phyloP scores from a whole-genome alignment of 2,797 vertebrate species.

The Ctenosaura bakeri region DNA sequence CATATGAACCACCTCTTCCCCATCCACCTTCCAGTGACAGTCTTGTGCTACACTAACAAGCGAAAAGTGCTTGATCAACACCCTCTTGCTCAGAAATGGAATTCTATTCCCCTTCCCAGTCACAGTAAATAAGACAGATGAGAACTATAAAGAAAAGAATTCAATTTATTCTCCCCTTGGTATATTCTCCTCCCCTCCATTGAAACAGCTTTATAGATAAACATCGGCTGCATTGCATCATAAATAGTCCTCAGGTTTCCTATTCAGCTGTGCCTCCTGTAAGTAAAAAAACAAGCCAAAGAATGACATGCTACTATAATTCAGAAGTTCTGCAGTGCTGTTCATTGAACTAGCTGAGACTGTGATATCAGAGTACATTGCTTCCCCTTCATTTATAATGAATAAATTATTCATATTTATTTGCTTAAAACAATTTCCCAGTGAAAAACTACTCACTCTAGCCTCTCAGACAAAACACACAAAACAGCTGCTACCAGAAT shows the following conservation, averaged over 20 bases:
- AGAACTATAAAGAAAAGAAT: conserved; percentile 25
- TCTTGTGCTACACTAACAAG: background rate
- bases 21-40: background rate
- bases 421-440: conserved; percentile 48
- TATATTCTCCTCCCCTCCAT: conserved; percentile 2
- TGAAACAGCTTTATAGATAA: conserved; percentile 11
- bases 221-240: background rate
- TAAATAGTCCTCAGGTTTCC: conserved; percentile 13
- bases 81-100: background rate
- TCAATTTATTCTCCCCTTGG: conserved; percentile 1
- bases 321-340: conserved; percentile 27
- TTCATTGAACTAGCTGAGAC: conserved; percentile 43
- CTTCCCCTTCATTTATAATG: conserved; percentile 46
- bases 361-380: conserved; percentile 37
- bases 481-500: conserved; percentile 48
- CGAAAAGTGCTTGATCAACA: background rate
- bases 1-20: background rate
- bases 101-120: conserved; percentile 13
- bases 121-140: conserved; percentile 19
- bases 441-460: background rate
- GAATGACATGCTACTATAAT: background rate
- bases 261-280: background rate
- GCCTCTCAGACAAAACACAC: conserved; percentile 44
- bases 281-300: conserved; percentile 42
- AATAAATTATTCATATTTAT: conserved; percentile 56